Base-by-base conservation (phyloP, 1,140 invertebrate genomes). In the Dendroctonus valens region DNA sequence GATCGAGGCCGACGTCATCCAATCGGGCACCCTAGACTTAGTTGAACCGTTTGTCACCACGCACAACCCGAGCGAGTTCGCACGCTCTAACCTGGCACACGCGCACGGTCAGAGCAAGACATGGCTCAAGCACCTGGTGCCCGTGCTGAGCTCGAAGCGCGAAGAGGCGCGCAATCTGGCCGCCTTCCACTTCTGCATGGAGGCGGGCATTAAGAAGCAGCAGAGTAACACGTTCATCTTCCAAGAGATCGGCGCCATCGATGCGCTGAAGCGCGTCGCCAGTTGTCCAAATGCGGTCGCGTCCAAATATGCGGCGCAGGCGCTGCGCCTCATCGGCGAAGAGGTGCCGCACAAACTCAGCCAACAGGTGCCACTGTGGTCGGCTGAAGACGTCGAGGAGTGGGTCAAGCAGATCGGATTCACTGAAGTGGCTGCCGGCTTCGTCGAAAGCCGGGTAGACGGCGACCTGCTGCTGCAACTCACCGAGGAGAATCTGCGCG, bases 381-480 rank as follows among this genome's bases (percentile, higher is more conserved):
- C 93, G 0, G 89, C 88, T 5, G 93, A 95, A 76, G 97, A 99
- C 81, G 97, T 99, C 0, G 82, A 89, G 67, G 94, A 99, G 79
- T 99, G 97, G 97, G 93, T 99, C 0, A 96, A 96, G 75, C 96
- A 96, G 83, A 97, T 98, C 75, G 97, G 96, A 0, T 99, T 99
- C 80, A 82, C 84, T 6, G 89, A 92, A 70, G 95, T 89, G 74
- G 87, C 89, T 0, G 81, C 83, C 5, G 89, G 90, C 74, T 99
- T 99, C 75, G 85, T 89, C 7, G 89, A 93, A 44, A 96, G 94
- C 74, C 86, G 92, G 78, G 96, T 99, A 3, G 97, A 99, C 79
- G 97, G 97, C n/a, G 97, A 99, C 83, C 81, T 99, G 37, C 79
- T 99, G 59, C 80, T 99, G 8, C 93, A 97, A 77, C 79, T 99